Percentiles rank a stretch among this genome's conserved stretches.
Evolutionary conservation across 2,797 vertebrate genomes (phyloP).

Genomic region (Sebastes jordani): DNA sequence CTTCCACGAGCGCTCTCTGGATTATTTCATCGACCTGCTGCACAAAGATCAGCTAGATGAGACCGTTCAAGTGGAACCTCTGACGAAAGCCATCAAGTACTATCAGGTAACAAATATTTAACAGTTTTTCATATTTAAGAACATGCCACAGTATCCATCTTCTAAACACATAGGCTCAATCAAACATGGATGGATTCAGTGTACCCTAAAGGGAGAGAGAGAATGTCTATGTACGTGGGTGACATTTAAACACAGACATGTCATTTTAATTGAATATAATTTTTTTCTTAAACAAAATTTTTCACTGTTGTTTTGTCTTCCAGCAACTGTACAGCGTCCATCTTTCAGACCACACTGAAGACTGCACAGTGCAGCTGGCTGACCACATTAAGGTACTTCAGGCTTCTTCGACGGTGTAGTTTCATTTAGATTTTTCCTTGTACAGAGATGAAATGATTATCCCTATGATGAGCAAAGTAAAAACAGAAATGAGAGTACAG

Average conservation of each 20-base stretch:
- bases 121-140: neutral
- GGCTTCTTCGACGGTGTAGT: neutral
- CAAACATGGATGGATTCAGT: neutral
- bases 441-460: neutral
- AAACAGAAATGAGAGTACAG: neutral
- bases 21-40: constrained; percentile 95
- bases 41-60: constrained; percentile 98
- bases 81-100: constrained; percentile 97
- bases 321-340: constrained; percentile 97
- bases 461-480: neutral
- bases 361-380: constrained; percentile 93
- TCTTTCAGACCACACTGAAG: constrained; percentile 89
- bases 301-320: constrained; percentile 21
- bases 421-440: neutral
- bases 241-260: neutral
- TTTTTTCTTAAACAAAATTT: neutral
- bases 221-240: neutral
- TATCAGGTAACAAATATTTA: constrained; percentile 87
- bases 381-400: constrained; percentile 94
- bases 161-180: neutral
- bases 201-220: neutral
- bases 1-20: constrained; percentile 94
- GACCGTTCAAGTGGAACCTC: constrained; percentile 94
- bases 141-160: neutral
- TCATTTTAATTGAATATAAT: neutral